Evolutionary conservation across 2,888 invertebrate genomes (phyloP).

Genomic region (Atherix ibis): DNA sequence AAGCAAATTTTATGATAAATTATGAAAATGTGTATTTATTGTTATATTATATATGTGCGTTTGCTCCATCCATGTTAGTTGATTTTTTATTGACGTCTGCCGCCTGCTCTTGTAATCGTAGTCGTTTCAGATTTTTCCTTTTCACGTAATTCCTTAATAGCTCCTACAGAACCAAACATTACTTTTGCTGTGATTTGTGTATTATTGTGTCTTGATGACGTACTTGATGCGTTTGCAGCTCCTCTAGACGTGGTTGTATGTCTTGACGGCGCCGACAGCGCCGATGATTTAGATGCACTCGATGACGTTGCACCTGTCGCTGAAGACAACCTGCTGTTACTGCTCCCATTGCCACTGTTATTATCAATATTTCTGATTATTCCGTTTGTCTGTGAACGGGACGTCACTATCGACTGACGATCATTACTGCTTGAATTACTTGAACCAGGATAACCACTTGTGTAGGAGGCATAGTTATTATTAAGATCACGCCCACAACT

Average conservation of each 20-base stretch:
- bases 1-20: too few species aligned
- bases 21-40: too few species aligned
- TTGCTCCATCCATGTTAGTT: too few species aligned
- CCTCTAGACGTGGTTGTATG: conserved; percentile 5
- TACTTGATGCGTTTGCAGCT: conserved; percentile 10
- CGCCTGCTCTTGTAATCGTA: conserved; percentile 27
- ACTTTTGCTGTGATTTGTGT: conserved; percentile 54
- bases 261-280: conserved; percentile 13
- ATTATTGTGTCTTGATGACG: conserved; percentile 15
- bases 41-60: too few species aligned
- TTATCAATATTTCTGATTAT: too few species aligned
- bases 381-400: too few species aligned
- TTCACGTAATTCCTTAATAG: conserved; percentile 57
- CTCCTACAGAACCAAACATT: conserved; percentile 53
- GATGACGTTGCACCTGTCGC: conserved; percentile 5
- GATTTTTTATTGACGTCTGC: too few species aligned
- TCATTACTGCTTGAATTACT: conserved; percentile 22
- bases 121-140: conserved; percentile 51
- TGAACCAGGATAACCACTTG: conserved; percentile 29
- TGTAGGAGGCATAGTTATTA: conserved; percentile 32
- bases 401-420: conserved; percentile 17
- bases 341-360: too few species aligned
- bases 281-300: conserved; percentile 8
- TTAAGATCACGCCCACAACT: conserved; percentile 34
- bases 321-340: conserved; percentile 5